phyloP scores from a whole-genome alignment of 2,113 vertebrate genomes.

The Taurulus bubalis region DNA sequence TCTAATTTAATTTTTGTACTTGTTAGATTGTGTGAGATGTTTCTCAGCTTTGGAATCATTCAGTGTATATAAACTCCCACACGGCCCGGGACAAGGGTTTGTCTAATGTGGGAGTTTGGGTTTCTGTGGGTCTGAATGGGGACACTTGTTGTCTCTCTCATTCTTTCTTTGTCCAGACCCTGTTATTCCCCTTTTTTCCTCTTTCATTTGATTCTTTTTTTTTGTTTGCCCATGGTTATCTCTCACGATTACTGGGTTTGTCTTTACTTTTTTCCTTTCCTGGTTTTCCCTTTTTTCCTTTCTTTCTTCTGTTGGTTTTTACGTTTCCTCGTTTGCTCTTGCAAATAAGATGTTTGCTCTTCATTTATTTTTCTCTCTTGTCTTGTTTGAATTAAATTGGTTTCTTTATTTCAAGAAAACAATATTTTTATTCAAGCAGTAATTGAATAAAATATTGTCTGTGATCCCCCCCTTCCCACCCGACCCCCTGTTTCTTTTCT shows the following conservation, averaged over 20 bases:
- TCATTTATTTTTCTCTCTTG: slow-evolving; percentile 75
- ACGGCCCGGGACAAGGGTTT: slow-evolving; percentile 65
- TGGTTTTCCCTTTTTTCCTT: slow-evolving; percentile 75
- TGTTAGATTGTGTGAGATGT: slow-evolving; percentile 68
- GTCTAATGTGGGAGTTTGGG: slow-evolving; percentile 77
- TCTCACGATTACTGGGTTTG: slow-evolving; percentile 55
- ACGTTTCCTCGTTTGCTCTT: slow-evolving; percentile 65
- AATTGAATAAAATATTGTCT: slow-evolving; percentile 99
- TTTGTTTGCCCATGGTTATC: slow-evolving; percentile 41
- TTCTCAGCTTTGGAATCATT: slow-evolving; percentile 87
- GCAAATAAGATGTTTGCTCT: slow-evolving; percentile 76
- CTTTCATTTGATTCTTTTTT: slow-evolving; percentile 52
- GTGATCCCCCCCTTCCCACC: slow-evolving; percentile 93
- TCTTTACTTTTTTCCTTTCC: slow-evolving; percentile 51
- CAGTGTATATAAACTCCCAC: slow-evolving; percentile 76
- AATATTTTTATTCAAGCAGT: slow-evolving; percentile 99
- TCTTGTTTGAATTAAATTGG: slow-evolving; percentile 87
- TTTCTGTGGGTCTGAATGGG: slow-evolving; percentile 76
- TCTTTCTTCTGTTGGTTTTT: slow-evolving; percentile 81
- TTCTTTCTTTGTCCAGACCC: slow-evolving; percentile 70
- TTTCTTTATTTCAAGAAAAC: slow-evolving; percentile 89
- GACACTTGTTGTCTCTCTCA: slow-evolving; percentile 73
- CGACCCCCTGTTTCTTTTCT: slow-evolving; percentile 97
- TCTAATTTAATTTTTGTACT: slow-evolving; percentile 35
- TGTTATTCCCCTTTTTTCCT: slow-evolving; percentile 62